These are phyloP conservation scores for Nasonovia ribisnigri DNA, from an alignment of 2,888 invertebrate genomes.

Conservation along the genomic window DNA sequence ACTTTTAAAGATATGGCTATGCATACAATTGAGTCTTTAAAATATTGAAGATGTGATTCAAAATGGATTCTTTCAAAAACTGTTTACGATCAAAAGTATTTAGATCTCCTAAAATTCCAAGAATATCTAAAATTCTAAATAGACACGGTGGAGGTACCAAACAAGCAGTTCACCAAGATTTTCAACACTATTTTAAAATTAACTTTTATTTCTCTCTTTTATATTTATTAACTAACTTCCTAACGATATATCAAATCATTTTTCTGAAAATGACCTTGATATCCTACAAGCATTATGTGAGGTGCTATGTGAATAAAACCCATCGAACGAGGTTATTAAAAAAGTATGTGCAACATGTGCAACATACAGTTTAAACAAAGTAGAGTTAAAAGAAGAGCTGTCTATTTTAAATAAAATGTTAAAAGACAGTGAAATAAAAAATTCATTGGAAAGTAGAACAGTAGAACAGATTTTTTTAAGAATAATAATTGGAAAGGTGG, in stretches of 20 bases:
- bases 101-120: not conserved
- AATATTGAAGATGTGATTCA: no score
- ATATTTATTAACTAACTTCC: not conserved
- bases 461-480: not conserved
- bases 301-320: not conserved
- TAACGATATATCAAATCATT: not conserved
- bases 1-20: not conserved
- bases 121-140: not conserved
- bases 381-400: not conserved
- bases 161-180: not conserved
- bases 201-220: not conserved
- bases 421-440: not conserved
- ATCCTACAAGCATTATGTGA: constrained; percentile 10
- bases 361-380: not conserved
- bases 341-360: no score
- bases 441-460: constrained; percentile 1
- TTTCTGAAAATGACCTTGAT: constrained; percentile 9
- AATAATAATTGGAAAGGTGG: constrained; percentile 9
- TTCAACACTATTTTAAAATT: not conserved
- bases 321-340: constrained; percentile 16
- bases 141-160: not conserved
- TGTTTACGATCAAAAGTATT: no score
- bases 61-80: no score
- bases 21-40: no score
- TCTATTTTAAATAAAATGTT: not conserved